phyloP scores from a whole-genome alignment of 2,888 invertebrate genomes.

The Dasypogon diadema region DNA sequence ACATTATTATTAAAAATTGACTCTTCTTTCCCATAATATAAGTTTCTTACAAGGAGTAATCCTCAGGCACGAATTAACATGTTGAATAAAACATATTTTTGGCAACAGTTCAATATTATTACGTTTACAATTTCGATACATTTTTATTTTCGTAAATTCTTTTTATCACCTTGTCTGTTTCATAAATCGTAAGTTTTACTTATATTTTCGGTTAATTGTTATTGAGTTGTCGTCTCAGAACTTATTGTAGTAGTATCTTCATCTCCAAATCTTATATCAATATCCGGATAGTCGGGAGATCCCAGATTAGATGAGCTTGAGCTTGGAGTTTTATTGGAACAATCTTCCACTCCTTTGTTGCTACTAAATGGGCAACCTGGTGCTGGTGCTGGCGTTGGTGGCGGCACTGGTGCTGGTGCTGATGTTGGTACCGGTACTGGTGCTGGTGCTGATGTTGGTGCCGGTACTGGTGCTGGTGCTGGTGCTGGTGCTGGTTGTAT shows the following conservation, averaged over 20 bases:
- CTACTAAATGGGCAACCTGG: background rate
- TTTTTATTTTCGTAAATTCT: too few relatives aligned
- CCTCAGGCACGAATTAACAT: too few relatives aligned
- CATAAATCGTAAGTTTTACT: too few relatives aligned
- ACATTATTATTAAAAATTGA: too few relatives aligned
- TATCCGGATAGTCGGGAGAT: conserved; percentile 4
- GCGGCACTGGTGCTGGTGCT: background rate
- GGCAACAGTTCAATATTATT: too few relatives aligned
- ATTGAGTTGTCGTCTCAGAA: background rate
- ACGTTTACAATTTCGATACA: too few relatives aligned
- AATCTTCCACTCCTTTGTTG: background rate
- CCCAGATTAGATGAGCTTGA: too few relatives aligned
- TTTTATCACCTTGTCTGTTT: too few relatives aligned
- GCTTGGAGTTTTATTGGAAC: background rate
- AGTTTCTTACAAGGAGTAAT: too few relatives aligned
- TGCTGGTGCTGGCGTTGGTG: background rate
- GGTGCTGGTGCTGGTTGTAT: background rate
- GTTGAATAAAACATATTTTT: too few relatives aligned
- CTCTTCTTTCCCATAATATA: too few relatives aligned
- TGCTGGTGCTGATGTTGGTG: background rate
- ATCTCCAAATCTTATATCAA: conserved; percentile 29
- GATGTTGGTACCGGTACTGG: background rate
- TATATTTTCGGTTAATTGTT: too few relatives aligned
- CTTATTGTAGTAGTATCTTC: background rate
- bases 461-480: background rate